Evolutionary conservation across 2,797 vertebrate species (phyloP), one percentile per base, ranked within the genome.

Genomic region (Atherinosoma microstoma): DNA sequence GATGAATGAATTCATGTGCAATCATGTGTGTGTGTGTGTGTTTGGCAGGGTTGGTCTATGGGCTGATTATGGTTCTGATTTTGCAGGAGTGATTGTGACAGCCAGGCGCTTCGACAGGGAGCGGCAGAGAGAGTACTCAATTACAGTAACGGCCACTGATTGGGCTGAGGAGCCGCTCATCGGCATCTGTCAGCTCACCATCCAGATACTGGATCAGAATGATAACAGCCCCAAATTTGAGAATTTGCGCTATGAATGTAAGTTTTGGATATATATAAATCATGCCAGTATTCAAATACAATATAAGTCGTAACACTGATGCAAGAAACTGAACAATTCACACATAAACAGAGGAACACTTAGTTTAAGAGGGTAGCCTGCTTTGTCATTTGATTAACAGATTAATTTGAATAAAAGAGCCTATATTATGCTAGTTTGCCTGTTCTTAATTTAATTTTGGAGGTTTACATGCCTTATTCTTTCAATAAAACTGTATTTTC

Each of bases 211-310:
- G 85, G 96, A 98, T 84, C 94, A 96, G 92, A 98, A 98, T 64
- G 97, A 97, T 88, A 98, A 97, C 82, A 96, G 94, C 88, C 96
- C 96, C 65, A 96, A 95, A 94, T 98, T 97, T 92, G 96, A 98
- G 93, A 97, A 96, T 90, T 87, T 95, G 67, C 96, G 79, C 84
- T 97, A 98, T 53, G 96, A 97, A 87, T 96, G 96, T 98, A 94
- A 96, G 95, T 94, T 54, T 35, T 62, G 54, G 20, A 59, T 9
- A 38, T 20, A 66, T 35, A 58, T 67, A 20, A 60, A 60, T 27
- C 6, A 67, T 35, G 38, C 66, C 15, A 18, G 40, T 63, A 53
- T 71, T 11, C 56, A 62, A 38, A 38, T 70, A 29, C 65, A 51
- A 36, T 40, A 34, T 36, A 27, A 38, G 58, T 29, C 16, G 0